Conservation (phyloP, 2,797 vertebrate genomes). For the Heterohyrax brucei region DNA sequence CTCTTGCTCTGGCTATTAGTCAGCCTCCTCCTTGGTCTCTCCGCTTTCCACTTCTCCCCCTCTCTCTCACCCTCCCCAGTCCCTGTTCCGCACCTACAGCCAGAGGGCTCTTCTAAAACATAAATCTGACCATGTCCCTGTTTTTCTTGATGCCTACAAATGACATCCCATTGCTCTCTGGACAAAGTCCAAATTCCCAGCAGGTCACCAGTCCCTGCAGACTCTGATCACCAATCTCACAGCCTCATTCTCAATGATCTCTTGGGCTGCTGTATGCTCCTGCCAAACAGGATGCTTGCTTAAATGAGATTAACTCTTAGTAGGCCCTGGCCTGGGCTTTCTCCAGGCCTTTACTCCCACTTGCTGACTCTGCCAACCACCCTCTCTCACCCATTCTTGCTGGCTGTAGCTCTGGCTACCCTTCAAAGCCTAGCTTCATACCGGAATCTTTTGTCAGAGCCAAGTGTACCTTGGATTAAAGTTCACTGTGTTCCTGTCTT, state of each 20-base stretch:
- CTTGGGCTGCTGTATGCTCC: neutral
- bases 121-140: slow-evolving; percentile 3
- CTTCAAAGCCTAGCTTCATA: neutral
- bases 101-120: slow-evolving; percentile 29
- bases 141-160: neutral
- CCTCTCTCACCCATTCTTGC: neutral
- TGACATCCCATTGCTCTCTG: neutral
- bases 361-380: neutral
- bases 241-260: neutral
- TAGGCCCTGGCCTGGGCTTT: neutral
- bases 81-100: slow-evolving; percentile 42
- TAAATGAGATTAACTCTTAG: too few species aligned
- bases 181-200: slow-evolving; percentile 67
- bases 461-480: neutral
- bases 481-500: neutral
- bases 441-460: neutral
- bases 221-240: neutral
- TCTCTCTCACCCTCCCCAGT: too few species aligned
- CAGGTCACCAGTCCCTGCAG: neutral
- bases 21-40: neutral
- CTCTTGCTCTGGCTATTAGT: neutral
- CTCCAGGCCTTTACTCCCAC: neutral
- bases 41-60: neutral
- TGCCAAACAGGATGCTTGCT: neutral
- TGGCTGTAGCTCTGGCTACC: neutral